phyloP scores from a whole-genome alignment of 2,888 invertebrate species.

The Lysandra coridon region DNA sequence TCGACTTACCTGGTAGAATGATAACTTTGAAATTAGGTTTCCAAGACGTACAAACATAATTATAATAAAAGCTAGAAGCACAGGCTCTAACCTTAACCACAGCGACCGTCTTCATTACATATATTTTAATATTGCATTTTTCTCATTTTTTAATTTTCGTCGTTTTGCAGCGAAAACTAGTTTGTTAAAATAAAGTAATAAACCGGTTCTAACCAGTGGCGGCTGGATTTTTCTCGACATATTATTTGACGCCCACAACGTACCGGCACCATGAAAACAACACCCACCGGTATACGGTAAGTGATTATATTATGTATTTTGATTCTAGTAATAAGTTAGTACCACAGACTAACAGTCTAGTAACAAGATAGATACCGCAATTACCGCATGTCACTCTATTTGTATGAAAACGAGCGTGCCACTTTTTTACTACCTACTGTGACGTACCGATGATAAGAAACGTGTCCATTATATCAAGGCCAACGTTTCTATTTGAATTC shows the following conservation, averaged over 20 bases:
- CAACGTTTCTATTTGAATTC: no score
- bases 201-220: not conserved
- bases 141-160: not conserved
- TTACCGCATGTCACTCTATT: no score
- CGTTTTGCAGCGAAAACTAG: not conserved
- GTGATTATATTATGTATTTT: not conserved
- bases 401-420: no score
- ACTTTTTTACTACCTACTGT: no score
- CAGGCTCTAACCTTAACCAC: not conserved
- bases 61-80: not conserved
- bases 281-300: not conserved
- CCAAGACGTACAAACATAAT: not conserved
- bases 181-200: not conserved
- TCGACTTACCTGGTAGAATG: not conserved
- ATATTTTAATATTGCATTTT: not conserved
- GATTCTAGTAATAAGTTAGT: not conserved
- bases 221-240: not conserved
- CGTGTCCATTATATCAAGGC: no score
- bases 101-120: not conserved
- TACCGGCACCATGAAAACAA: not conserved
- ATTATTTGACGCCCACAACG: not conserved
- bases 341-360: no score
- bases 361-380: no score
- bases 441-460: no score
- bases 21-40: constrained; percentile 20